These are phyloP conservation scores for Mycetomoellerius zeteki DNA, from an alignment of 1,140 invertebrate genomes.

Conservation along the genomic window DNA sequence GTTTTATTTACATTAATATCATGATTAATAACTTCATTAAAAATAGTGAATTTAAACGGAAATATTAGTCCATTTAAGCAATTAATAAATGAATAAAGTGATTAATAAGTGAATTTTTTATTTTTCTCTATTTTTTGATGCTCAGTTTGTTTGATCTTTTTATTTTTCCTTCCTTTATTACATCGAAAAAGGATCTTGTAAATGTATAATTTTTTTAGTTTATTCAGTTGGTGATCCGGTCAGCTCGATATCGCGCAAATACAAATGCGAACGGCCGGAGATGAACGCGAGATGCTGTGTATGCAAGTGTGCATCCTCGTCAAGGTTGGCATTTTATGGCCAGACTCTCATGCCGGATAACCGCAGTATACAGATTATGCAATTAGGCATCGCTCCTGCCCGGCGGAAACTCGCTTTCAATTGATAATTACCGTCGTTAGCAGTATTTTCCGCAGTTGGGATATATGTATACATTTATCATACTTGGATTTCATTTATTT, in stretches of 20 bases:
- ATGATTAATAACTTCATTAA: background rate
- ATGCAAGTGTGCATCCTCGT: background rate
- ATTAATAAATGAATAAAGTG: background rate
- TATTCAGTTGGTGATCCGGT: background rate
- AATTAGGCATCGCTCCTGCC: conserved; percentile 16
- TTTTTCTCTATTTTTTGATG: background rate
- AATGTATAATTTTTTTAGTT: background rate
- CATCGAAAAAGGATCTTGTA: background rate
- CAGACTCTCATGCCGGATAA: background rate
- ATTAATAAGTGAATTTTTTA: background rate
- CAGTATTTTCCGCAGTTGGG: conserved; percentile 9
- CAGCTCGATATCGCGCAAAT: background rate
- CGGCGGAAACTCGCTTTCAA: conserved; percentile 29
- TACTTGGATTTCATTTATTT: background rate
- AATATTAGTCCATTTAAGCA: background rate
- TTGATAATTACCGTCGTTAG: conserved; percentile 24
- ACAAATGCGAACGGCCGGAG: background rate
- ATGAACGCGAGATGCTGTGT: conserved; percentile 15
- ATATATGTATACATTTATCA: background rate
- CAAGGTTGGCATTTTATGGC: conserved; percentile 16
- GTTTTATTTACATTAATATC: background rate
- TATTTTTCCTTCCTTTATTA: background rate
- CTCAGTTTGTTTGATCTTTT: no score
- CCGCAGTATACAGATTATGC: conserved; percentile 18
- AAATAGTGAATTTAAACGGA: background rate